Conservation (phyloP, 2,797 vertebrate genomes). For the Sparidentex hasta region DNA sequence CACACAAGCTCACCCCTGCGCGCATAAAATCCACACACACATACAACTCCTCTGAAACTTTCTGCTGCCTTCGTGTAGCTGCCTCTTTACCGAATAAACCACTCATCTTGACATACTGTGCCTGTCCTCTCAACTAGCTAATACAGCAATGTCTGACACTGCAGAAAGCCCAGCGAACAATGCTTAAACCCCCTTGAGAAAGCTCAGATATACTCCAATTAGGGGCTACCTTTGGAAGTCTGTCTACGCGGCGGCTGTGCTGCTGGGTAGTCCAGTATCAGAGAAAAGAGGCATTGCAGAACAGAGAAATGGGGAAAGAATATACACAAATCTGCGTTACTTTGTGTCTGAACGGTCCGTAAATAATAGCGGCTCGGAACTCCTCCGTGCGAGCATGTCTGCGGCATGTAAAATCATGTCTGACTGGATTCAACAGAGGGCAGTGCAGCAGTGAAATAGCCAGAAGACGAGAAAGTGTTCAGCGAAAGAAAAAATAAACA, state of each 20-base stretch:
- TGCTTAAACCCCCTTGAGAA: conserved; percentile 42
- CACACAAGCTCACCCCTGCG: conserved; percentile 29
- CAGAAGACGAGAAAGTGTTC: conserved; percentile 44
- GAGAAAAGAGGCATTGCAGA: conserved; percentile 7
- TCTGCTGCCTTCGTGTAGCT: conserved; percentile 31
- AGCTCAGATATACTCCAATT: conserved; percentile 62
- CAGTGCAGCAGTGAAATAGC: conserved; percentile 50
- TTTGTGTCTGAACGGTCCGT: background rate
- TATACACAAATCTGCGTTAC: background rate
- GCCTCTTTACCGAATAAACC: conserved; percentile 26
- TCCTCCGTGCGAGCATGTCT: conserved; percentile 21
- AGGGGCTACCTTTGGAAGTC: conserved; percentile 40
- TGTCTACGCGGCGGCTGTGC: conserved; percentile 4
- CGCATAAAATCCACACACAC: conserved; percentile 7
- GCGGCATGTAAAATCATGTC: conserved; percentile 24
- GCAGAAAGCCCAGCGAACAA: conserved; percentile 59
- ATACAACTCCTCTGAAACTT: conserved; percentile 38
- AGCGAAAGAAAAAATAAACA: conserved; percentile 50
- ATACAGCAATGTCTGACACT: conserved; percentile 48
- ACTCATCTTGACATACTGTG: conserved; percentile 47
- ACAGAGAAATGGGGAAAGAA: background rate
- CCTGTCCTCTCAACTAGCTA: conserved; percentile 44
- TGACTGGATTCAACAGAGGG: conserved; percentile 65
- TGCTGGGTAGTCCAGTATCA: conserved; percentile 7
- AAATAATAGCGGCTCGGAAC: background rate